Evolutionary conservation across 2,113 vertebrate species (phyloP).

Genomic region (Pomatorhinus ruficollis): DNA sequence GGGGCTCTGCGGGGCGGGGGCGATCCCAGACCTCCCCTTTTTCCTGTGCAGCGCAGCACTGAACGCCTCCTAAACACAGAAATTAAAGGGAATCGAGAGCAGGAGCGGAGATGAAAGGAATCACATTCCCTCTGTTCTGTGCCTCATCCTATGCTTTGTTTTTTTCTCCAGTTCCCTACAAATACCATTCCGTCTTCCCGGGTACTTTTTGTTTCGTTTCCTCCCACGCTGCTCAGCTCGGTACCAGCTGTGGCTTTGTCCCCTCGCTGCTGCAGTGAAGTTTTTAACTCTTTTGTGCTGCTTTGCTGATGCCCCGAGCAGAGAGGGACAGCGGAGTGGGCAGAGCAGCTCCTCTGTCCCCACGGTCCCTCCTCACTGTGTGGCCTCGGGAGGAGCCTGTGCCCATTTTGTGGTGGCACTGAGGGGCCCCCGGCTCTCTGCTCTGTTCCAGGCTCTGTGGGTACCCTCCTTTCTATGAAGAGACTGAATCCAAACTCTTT

Average conservation of each 20-base stretch:
- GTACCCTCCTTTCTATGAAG: slow-evolving; percentile 96
- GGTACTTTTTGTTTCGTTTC: neutral
- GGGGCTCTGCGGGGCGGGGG: neutral
- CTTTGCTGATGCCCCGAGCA: neutral
- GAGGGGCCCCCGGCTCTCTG: neutral
- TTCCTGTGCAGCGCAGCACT: fast-evolving
- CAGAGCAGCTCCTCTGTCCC: neutral
- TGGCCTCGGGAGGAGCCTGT: neutral
- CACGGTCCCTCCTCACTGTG: fast-evolving
- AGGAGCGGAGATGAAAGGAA: neutral
- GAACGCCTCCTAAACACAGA: neutral
- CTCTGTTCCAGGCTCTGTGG: slow-evolving; percentile 83
- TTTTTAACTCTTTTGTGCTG: neutral
- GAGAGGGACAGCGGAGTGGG: neutral
- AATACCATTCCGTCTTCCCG: neutral
- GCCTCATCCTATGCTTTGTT: neutral
- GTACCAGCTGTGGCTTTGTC: slow-evolving; percentile 51
- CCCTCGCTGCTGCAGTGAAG: neutral
- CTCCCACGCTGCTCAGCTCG: slow-evolving; percentile 9
- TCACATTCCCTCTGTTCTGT: neutral
- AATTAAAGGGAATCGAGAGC: neutral
- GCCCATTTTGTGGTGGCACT: fast-evolving
- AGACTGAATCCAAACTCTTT: slow-evolving; percentile 88
- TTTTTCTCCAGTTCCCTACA: neutral
- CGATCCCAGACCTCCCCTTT: neutral